Base-by-base conservation (phyloP, 2,797 vertebrate species). In the Enteromius radiatus region DNA sequence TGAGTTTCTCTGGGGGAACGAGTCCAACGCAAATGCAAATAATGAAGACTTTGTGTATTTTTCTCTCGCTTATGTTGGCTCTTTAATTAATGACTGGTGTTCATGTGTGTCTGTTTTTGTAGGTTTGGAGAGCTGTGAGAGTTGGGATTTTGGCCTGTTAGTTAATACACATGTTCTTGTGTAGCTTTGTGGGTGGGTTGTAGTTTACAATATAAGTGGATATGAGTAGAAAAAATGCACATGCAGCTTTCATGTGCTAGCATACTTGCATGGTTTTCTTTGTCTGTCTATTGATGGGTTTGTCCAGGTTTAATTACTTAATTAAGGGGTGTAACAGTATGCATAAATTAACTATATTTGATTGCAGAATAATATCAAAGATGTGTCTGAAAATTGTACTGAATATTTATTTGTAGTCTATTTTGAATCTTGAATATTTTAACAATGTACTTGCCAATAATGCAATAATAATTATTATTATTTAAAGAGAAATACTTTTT, bases 1-100 rank as follows among this genome's bases (percentile, higher is more conserved):
- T 86, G 83, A 59, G 47, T 83, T 85, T 82, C 85, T 77, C 82
- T 52, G 17, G 28, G 76, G 85, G 67, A 83, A 78, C 28, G 56
- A 63, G 41, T 47, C 84, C 84, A 84, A 77, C 63, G 7, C 61
- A 83, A 84, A 78, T 78, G 76, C 83, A 86, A 65, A 86, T 86
- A 88, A 86, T 84, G 84, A 86, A 70, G 80, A 61, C 82, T 88
- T 84, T 88, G 82, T 84, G 36, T 86, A 70, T 88, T 85, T 84
- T 45, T 38, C 26, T 54, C 69, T 49, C 12, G 11, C 36, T 77
- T 73, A 49, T 45, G 68, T 87, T 86, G 80, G 76, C 73, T 83
- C 77, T 78, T 88, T 84, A 75, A 84, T 86, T 86, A 82, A 71
- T 14, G 67, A 75, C 81, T 41, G 41, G 21, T 84, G 75, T 70